phyloP scores from a whole-genome alignment of 2,113 vertebrate genomes.

The Neogale vison region DNA sequence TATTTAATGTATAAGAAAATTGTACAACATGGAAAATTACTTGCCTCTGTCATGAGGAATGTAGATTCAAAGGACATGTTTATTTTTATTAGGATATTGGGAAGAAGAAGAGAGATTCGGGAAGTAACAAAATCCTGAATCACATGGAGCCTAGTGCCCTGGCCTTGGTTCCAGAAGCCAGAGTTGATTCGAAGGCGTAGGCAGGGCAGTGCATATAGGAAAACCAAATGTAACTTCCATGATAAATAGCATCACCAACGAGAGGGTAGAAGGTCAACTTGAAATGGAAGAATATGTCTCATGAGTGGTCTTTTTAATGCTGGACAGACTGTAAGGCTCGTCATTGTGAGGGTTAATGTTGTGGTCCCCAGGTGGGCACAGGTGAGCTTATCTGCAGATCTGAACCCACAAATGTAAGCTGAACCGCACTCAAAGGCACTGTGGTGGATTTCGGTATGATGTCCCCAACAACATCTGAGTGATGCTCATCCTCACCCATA shows the following conservation, averaged over 20 bases:
- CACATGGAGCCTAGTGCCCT: rapidly evolving
- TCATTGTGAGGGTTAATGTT: background rate
- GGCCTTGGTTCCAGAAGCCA: background rate
- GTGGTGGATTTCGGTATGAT: background rate
- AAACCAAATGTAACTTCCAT: background rate
- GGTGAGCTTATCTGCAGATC: background rate
- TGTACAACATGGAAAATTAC: background rate
- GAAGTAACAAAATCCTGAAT: too few species aligned
- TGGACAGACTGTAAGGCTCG: background rate
- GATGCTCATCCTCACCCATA: background rate
- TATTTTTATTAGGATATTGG: background rate
- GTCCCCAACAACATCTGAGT: background rate
- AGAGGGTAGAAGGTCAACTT: background rate
- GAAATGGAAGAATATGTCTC: background rate
- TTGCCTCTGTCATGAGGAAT: background rate
- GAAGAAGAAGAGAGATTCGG: background rate
- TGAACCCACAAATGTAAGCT: background rate
- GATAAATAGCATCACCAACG: background rate
- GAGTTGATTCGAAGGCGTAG: rapidly evolving
- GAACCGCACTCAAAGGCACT: background rate
- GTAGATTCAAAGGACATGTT: background rate
- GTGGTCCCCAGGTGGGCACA: background rate
- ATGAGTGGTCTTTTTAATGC: background rate
- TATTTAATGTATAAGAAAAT: background rate
- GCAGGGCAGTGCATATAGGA: rapidly evolving